Evolutionary conservation across 2,797 vertebrate species (phyloP).

Genomic region (Sus cebifrons): DNA sequence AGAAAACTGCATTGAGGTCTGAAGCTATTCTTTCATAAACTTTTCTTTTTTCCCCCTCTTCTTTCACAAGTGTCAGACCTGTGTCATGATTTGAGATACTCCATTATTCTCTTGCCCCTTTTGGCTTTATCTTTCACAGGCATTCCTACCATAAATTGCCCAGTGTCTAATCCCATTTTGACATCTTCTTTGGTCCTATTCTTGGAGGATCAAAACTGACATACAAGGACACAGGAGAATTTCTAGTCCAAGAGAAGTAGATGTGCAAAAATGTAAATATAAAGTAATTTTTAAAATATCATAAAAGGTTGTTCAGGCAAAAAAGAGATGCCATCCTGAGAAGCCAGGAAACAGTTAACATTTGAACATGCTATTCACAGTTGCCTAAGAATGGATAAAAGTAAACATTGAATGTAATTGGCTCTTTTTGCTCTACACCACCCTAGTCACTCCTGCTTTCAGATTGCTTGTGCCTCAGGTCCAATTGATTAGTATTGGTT

Average conservation of each 20-base stretch:
- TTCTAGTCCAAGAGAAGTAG: background rate
- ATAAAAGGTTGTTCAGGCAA: background rate
- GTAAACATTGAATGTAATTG: background rate
- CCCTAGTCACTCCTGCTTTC: background rate
- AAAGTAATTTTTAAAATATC: background rate
- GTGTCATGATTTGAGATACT: background rate
- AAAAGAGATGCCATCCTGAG: background rate
- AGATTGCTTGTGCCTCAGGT: background rate
- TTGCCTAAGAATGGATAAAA: background rate
- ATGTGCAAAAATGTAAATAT: background rate
- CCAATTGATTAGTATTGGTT: background rate
- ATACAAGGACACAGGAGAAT: background rate
- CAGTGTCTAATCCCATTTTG: background rate
- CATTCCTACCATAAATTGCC: background rate
- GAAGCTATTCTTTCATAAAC: background rate
- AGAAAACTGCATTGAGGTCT: background rate
- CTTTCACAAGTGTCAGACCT: background rate
- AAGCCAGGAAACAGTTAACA: background rate
- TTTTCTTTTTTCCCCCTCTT: background rate
- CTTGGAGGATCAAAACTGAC: background rate
- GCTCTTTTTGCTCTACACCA: rapidly evolving
- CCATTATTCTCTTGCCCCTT: background rate
- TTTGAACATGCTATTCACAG: background rate
- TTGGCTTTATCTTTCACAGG: background rate
- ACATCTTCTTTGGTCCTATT: background rate